These are phyloP conservation scores for Ahaetulla prasina DNA, from an alignment of 2,113 vertebrate species.

Conservation along the genomic window DNA sequence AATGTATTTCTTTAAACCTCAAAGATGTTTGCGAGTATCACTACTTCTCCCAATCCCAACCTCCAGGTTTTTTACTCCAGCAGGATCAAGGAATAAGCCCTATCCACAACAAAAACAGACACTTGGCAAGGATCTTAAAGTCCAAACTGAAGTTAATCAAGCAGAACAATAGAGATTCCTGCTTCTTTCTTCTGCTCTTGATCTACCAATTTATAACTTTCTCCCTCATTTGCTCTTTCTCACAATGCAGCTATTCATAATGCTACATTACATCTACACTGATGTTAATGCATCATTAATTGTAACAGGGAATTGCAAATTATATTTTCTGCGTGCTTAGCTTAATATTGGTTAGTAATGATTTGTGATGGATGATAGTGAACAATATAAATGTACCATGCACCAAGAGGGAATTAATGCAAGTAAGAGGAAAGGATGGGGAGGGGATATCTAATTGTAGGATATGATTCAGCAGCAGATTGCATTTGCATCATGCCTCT, in stretches of 20 bases:
- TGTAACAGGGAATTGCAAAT: neutral
- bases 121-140: neutral
- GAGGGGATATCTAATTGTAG: neutral
- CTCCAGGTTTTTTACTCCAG: neutral
- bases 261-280: neutral
- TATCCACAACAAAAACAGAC: neutral
- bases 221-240: neutral
- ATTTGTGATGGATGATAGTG: neutral
- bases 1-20: neutral
- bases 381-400: neutral
- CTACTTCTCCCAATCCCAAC: too few relatives aligned
- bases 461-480: neutral
- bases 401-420: neutral
- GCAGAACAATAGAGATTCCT: neutral
- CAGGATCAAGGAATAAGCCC: neutral
- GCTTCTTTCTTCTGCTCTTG: neutral
- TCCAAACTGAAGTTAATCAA: neutral
- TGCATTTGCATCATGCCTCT: neutral
- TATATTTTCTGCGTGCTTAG: neutral
- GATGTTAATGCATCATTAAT: neutral
- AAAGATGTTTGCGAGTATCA: neutral
- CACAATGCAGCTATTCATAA: neutral
- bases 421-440: neutral
- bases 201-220: neutral
- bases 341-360: neutral